These are phyloP conservation scores for Stichodactyla helianthus DNA, from an alignment of 64 coral and sea anemone genomes.

Conservation along the genomic window DNA sequence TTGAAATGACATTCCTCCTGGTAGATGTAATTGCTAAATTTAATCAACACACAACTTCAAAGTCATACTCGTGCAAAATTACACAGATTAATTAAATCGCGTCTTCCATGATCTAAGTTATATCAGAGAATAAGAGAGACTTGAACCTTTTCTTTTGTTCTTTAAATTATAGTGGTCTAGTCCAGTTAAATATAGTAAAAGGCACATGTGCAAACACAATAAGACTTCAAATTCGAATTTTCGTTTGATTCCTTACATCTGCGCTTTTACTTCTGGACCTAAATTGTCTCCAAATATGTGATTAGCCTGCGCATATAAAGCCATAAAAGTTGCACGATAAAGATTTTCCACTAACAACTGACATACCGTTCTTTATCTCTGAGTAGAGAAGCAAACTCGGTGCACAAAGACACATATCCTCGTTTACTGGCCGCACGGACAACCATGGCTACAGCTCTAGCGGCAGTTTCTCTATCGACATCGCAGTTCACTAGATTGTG, in stretches of 20 bases:
- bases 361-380: slow-evolving; percentile 15
- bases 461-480: slow-evolving; percentile 12
- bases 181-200: neutral
- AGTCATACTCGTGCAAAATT: neutral
- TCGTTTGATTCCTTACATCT: neutral
- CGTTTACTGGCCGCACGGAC: slow-evolving; percentile 4
- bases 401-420: slow-evolving; percentile 7
- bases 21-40: neutral
- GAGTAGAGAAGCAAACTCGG: slow-evolving; percentile 21
- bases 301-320: neutral
- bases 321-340: neutral
- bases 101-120: neutral
- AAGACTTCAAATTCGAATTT: neutral
- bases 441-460: slow-evolving; percentile 23
- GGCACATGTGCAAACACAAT: neutral
- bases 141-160: neutral
- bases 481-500: neutral
- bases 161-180: neutral
- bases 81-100: neutral
- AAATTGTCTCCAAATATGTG: neutral
- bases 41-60: neutral
- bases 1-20: neutral
- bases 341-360: neutral
- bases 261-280: neutral
- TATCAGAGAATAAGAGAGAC: neutral